These are phyloP conservation scores for Gymnoscopelus microlampas DNA, from an alignment of 2,797 vertebrate genomes.

Conservation along the genomic window DNA sequence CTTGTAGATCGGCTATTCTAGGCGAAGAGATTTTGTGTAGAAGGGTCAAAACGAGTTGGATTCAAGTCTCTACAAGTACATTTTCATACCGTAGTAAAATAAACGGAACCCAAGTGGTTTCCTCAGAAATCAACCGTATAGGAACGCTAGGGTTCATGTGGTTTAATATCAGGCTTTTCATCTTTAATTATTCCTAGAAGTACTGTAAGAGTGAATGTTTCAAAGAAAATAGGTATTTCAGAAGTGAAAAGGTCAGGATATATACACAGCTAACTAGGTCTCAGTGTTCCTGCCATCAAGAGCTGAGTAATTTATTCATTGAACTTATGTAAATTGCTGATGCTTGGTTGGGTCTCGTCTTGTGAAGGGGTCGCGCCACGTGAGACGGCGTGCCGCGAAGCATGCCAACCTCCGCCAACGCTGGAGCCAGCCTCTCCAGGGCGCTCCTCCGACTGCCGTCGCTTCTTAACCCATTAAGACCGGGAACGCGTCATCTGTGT, in stretches of 20 bases:
- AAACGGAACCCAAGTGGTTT: no score
- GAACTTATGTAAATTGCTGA: constrained; percentile 29
- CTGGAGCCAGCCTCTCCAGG: constrained; percentile 27
- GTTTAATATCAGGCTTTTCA: no score
- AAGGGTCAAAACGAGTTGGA: no score
- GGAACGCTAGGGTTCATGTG: no score
- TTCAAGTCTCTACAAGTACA: no score
- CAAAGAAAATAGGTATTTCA: neutral
- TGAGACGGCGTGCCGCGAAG: constrained; percentile 29
- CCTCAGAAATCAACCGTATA: no score
- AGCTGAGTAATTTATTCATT: constrained; percentile 36
- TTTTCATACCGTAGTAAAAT: no score
- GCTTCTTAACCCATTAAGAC: constrained; percentile 16
- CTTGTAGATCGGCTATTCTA: no score
- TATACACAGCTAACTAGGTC: neutral
- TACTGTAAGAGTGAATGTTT: no score
- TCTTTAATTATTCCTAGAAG: no score
- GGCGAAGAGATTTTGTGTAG: no score
- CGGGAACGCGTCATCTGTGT: no score
- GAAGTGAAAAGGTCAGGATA: constrained; percentile 12
- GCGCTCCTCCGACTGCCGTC: constrained; percentile 30
- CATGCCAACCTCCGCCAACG: constrained; percentile 23
- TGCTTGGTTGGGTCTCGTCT: constrained; percentile 7
- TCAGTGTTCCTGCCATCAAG: constrained; percentile 19
- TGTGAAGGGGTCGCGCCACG: constrained; percentile 27